These are phyloP conservation scores for Astreopora myriophthalma DNA, from an alignment of 64 coral and sea anemone species.

Conservation along the genomic window DNA sequence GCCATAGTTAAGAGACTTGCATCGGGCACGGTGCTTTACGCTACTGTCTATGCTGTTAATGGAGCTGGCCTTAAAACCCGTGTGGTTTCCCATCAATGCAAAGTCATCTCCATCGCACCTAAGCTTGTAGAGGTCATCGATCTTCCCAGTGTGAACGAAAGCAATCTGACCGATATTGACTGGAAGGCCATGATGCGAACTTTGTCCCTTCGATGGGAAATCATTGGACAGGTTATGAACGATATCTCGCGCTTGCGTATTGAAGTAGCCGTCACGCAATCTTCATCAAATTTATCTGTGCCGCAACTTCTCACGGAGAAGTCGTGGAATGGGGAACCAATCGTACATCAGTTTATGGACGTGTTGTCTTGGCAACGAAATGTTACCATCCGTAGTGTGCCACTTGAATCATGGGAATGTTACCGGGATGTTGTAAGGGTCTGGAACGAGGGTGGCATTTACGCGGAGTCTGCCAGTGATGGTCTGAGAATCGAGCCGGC, in stretches of 20 bases:
- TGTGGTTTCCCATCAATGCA: constrained; percentile 55
- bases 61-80: constrained; percentile 51
- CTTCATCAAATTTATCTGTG: constrained; percentile 37
- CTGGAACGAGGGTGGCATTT: constrained; percentile 73
- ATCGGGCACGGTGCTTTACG: constrained; percentile 73
- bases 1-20: constrained; percentile 55
- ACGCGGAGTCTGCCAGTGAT: constrained; percentile 53
- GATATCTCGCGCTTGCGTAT: constrained; percentile 82
- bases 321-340: constrained; percentile 52
- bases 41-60: constrained; percentile 64
- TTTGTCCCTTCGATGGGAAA: constrained; percentile 65
- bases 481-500: constrained; percentile 62
- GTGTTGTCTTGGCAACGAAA: constrained; percentile 71
- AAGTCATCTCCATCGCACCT: constrained; percentile 63
- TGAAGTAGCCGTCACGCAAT: constrained; percentile 60
- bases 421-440: constrained; percentile 74
- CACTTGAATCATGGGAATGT: constrained; percentile 39
- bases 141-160: constrained; percentile 54
- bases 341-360: constrained; percentile 79
- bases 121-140: constrained; percentile 79
- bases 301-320: constrained; percentile 20
- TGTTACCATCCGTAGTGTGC: constrained; percentile 57
- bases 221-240: constrained; percentile 38
- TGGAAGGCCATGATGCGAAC: constrained; percentile 76
- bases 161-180: constrained; percentile 73